Conservation (phyloP, 2,888 invertebrate species). For the Caenorhabditis parvicauda region DNA sequence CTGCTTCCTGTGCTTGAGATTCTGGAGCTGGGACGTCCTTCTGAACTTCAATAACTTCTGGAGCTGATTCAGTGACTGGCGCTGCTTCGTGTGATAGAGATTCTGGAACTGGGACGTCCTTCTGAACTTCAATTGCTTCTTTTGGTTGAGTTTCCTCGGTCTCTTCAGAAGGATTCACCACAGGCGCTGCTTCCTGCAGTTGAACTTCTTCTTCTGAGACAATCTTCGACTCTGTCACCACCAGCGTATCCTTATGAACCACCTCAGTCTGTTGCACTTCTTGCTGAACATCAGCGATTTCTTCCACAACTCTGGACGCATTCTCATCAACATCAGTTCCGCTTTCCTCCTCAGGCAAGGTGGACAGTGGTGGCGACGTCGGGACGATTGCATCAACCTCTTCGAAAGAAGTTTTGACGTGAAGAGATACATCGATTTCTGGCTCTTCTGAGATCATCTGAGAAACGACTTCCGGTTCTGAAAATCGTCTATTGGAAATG, state of each 20-base stretch:
- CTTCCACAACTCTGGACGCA: not conserved
- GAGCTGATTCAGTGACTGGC: slow-evolving; percentile 1
- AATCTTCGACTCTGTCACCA: no score
- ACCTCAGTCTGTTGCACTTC: no score
- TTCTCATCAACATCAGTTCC: slow-evolving; percentile 7
- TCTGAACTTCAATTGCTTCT: not conserved
- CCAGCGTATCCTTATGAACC: no score
- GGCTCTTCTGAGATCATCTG: slow-evolving; percentile 42
- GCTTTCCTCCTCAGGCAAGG: slow-evolving; percentile 15
- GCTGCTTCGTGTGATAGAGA: slow-evolving; percentile 7
- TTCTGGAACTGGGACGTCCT: slow-evolving; percentile 2
- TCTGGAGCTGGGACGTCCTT: slow-evolving; percentile 1
- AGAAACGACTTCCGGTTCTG: slow-evolving; percentile 35
- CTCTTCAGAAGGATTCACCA: not conserved
- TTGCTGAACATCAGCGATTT: no score
- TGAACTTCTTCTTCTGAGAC: slow-evolving; percentile 10
- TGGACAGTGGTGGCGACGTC: slow-evolving; percentile 16
- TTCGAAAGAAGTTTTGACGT: slow-evolving; percentile 16
- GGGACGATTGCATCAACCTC: slow-evolving; percentile 17
- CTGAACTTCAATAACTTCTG: not conserved
- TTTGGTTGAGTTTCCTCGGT: not conserved
- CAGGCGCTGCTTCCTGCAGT: not conserved
- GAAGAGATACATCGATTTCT: slow-evolving; percentile 34
- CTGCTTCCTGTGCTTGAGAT: slow-evolving; percentile 5
- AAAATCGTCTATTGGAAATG: not conserved